A percentile compares a stretch with the other conserved stretches of the same genome.
Conservation (phyloP, 1,140 invertebrate genomes). For the Sipha flava region DNA sequence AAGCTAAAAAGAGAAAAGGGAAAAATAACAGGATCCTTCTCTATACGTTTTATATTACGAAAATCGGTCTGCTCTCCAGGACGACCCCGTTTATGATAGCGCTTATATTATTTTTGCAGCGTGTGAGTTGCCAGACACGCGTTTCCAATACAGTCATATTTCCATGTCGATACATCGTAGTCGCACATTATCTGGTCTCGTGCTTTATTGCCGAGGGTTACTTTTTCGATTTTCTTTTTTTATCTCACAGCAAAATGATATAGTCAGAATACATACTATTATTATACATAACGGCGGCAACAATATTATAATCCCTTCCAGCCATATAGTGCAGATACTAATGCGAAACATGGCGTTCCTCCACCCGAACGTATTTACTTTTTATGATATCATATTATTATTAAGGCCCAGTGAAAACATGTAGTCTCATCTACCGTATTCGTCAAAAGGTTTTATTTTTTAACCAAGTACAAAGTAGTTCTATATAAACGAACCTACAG, state of each 20-base stretch:
- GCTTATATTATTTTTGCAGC: constrained; percentile 15
- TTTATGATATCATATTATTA: too few species aligned
- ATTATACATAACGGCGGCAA: background rate
- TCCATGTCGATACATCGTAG: background rate
- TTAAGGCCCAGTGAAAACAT: too few species aligned
- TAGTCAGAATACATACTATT: background rate
- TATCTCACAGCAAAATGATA: background rate
- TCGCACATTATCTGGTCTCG: background rate
- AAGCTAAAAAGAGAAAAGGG: too few species aligned
- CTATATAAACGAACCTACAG: background rate
- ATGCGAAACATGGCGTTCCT: too few species aligned
- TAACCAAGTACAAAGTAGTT: background rate
- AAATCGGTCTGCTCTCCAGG: background rate
- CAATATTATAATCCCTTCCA: background rate
- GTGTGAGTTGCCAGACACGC: background rate
- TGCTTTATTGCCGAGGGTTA: background rate
- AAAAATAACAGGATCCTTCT: background rate
- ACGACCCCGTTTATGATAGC: too few species aligned
- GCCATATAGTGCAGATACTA: background rate
- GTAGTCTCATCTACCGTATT: too few species aligned
- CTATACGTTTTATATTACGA: background rate
- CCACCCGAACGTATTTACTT: too few species aligned
- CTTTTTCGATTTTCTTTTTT: background rate
- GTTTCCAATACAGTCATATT: background rate
- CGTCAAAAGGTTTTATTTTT: too few species aligned